Percentiles rank a stretch among this genome's conserved stretches.
Conservation (phyloP, 2,113 vertebrate species). For the Anguilla rostrata region DNA sequence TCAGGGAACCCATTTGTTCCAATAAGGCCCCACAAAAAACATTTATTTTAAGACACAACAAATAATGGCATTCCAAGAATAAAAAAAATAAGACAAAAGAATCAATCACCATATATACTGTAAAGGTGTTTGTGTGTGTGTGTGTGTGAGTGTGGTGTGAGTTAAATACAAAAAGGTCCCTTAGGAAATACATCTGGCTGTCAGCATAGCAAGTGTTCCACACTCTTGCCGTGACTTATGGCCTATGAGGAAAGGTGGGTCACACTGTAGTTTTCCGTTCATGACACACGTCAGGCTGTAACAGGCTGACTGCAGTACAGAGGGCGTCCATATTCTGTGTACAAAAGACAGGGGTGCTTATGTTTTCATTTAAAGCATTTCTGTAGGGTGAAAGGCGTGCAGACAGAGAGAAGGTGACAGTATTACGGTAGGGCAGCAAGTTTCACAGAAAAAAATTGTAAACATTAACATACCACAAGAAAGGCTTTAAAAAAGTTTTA, state of each 20-base stretch:
- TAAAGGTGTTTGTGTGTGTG: too few species aligned
- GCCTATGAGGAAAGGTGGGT: constrained; percentile 56
- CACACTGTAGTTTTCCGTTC: constrained; percentile 61
- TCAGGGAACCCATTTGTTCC: constrained; percentile 77
- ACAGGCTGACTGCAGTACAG: constrained; percentile 81
- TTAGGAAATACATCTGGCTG: constrained; percentile 78
- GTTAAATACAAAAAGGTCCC: constrained; percentile 85
- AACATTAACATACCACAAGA: constrained; percentile 53
- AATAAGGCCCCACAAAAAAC: constrained; percentile 75
- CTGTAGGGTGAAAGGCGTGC: too few species aligned
- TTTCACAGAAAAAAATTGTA: constrained; percentile 62
- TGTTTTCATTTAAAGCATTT: constrained; percentile 70
- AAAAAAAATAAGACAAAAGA: constrained; percentile 57
- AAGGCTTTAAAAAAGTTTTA: constrained; percentile 70
- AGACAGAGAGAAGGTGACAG: constrained; percentile 69
- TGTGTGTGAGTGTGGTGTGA: neutral
- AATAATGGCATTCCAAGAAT: constrained; percentile 82
- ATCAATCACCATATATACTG: constrained; percentile 65
- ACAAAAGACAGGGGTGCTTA: constrained; percentile 71
- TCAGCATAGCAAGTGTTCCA: constrained; percentile 79
- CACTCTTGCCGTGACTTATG: constrained; percentile 41
- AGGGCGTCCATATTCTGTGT: constrained; percentile 77
- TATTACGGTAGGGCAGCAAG: constrained; percentile 62
- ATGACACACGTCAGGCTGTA: constrained; percentile 85
- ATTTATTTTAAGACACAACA: constrained; percentile 71